Evolutionary conservation across 2,113 vertebrate genomes (phyloP), one percentile per base, ranked within the genome.

Genomic region (Lota lota): DNA sequence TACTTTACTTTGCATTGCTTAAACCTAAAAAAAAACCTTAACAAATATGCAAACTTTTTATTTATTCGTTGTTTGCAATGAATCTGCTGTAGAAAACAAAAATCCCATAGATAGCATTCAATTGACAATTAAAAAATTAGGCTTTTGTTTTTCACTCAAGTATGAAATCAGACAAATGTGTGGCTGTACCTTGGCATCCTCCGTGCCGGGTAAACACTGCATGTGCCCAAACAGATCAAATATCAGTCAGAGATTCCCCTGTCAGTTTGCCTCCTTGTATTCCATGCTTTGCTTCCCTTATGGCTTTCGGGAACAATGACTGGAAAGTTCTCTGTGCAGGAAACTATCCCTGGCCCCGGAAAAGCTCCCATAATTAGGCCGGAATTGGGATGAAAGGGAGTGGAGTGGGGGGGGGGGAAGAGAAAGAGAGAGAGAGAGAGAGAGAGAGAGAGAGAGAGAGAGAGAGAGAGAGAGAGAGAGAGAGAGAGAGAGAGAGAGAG

Each of bases 181-280:
- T 60, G 20, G 58, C 47, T 47, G 40, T 17, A 22, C 63, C 47
- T 78, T 78, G 67, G 64, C 57, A 15, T 66, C 53, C 63, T 72
- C 47, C 67, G 11, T 2, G 20, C 50, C 66, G 20, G 63, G 2
- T 74, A 58, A 77, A 64, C 75, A 60, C 66, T 75, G 60, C 70
- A 73, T 82, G 83, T 79, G 71, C 77, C 76, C 76, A 79, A 74
- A 86, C 74, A 84, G 70, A 81, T 77, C 66, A 17, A 1, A 81
- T 83, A 78, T 85, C 69, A 83, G 40, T 61, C 66, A 78, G 62
- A 63, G 66, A 60, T 72, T 62, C 16, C 33, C 17, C 51, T 74
- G 77, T 75, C 85, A 80, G 68, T 51, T 72, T 14, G 17, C 69
- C 79, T 79, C 19, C 66, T 81, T 66, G 73, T 61, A 70, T 76